Base-by-base conservation (phyloP, 92 coral and sea anemone species). In the Epizoanthus rinbou region DNA sequence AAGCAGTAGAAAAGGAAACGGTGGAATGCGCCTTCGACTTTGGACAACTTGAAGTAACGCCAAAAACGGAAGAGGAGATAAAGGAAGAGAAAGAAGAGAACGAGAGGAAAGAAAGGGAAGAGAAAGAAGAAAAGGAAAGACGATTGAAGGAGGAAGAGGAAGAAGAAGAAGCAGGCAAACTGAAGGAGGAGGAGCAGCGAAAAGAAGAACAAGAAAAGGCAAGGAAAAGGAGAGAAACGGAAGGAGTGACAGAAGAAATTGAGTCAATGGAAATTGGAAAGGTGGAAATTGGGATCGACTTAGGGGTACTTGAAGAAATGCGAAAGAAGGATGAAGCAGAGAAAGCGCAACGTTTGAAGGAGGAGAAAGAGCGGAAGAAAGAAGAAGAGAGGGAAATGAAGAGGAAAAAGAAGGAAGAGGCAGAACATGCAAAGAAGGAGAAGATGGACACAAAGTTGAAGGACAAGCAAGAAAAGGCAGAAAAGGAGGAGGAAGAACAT, bases 171-270 rank as follows among this genome's bases (percentile, higher is more conserved):
- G 50, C 63, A 50, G 52, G 80, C 28, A 65, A 72, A 9, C 7
- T 65, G 18, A 80, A 82, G 15, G 87, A 87, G 8, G 91, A 87
- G 65, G 81, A 79, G 57, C 67, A 93, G 87, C 86, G 71, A 25
- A 86, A 85, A 23, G 92, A 85, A 25, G 90, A 89, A 53, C 57
- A 84, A 24, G 90, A 78, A 10, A 85, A 86, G 68, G 85, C 57
- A 33, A 84, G 62, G 28, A 68, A 76, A 18, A 86, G 80, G 19
- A 86, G 84, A 39, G 76, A 78, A 3, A 79, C 82, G 6, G 66
- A 65, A 16, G 39, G 17, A 17, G 80, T 82, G 33, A 91, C 84
- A 24, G 91, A 85, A 45, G 79, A 90, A 41, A 66, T 87, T 85
- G 88, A 81, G 45, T 76, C 56, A 79, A 59, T 76, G 31, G 75